Evolutionary conservation across 2,797 vertebrate genomes (phyloP), one percentile per base, ranked within the genome.

Genomic region (Protonibea diacanthus): DNA sequence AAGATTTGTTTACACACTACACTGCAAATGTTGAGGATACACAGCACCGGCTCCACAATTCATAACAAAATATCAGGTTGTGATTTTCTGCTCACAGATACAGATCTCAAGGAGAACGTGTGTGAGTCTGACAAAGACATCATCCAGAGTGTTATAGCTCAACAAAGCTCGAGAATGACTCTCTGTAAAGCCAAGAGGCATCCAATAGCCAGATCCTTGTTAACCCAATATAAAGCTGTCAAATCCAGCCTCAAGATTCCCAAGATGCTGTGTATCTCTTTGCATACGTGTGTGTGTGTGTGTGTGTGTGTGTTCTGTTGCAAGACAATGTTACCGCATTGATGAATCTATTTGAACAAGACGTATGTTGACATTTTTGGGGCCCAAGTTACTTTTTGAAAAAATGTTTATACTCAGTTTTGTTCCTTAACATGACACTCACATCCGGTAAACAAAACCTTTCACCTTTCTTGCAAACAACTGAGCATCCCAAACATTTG

Each of bases 161-260:
- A 83, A 79, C 76, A 81, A 84, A 86, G 80, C 81, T 70, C 38
- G 44, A 38, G 33, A 60, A 38, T 64, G 71, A 80, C 68, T 78
- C 82, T 80, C 74, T 65, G 82, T 70, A 91, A 92, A 93, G 87
- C 85, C 82, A 64, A 45, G 74, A 71, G 74, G 78, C 80, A 85
- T 88, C 76, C 71, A 69, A 67, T n/a, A 44, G 58, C 51, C 74
- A 60, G 75, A 83, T 80, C 72, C 56, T 60, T 76, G 78, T 81
- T 92, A 81, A 87, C 82, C 80, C 75, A 63, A 23, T 61, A 14
- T 76, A 86, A 86, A 44, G 9, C 74, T 17, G 76, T 74, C 74
- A 87, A 86, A 86, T 85, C 78, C 82, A 66, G 71, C 66, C 70
- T 73, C 51, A 33, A 73, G 74, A 90, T 89, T 84, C 80, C 70